Base-by-base conservation (phyloP, 1,140 invertebrate genomes). In the Musca vetustissima region DNA sequence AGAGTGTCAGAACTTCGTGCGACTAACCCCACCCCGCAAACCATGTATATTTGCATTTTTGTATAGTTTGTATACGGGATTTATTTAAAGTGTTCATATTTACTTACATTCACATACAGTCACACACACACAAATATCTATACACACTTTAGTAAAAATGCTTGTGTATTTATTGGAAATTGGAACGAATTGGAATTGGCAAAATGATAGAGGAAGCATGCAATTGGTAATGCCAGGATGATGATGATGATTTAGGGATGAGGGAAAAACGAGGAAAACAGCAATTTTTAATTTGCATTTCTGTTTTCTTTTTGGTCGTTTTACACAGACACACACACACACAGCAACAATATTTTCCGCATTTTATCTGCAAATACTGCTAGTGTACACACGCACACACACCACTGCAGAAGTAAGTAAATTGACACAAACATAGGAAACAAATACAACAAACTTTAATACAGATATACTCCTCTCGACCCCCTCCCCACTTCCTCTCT, bases 281-380 rank as follows among this genome's bases (percentile, higher is more conserved):
- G 19, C 19, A 48, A 49, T 47, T 64, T 64, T 64, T 64, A 49
- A 47, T 66, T 49, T 52, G 43, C 64, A 66, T 66, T 25, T 52
- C n/a, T 66, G 43, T 49, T 66, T 50, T 49, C 17, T 21, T 49
- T n/a, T n/a, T 66, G 19, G 17, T 17, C 17, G 25, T 50, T 66
- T 32, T 50, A 43, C 6, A 43, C n/a, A n/a, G n/a, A n/a, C n/a
- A n/a, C n/a, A n/a, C n/a, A n/a, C n/a, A 13, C 11, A 43, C 8
- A 9, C 6, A 43, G 36, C 36, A 43, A 43, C 4, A 28, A 57
- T 17, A 3, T 43, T 61, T 19, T 61, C 57, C 57, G 57, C 57
- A 61, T 61, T 61, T 61, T 61, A 61, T 61, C 25, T 61, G 57
- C 57, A 61, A 61, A 36, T 11, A 36, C 14, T 61, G 19, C 57